Evolutionary conservation across 2,888 invertebrate species (phyloP).

Genomic region (Perdita meconis): DNA sequence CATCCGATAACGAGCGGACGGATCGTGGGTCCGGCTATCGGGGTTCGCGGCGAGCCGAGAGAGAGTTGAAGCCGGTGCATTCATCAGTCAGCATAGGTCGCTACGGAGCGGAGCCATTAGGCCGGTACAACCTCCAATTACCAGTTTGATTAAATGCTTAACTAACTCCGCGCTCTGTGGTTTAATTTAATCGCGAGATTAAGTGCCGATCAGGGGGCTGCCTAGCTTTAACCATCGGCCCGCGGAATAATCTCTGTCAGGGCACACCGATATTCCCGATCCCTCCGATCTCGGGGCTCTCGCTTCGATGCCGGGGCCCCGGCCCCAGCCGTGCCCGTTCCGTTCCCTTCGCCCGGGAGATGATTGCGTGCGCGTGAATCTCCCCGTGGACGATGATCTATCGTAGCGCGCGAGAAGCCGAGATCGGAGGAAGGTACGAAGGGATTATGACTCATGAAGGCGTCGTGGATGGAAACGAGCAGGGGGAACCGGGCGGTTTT

Average conservation of each 20-base stretch:
- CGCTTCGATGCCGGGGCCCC: slow-evolving; percentile 47
- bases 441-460: slow-evolving; percentile 75
- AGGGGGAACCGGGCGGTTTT: slow-evolving; percentile 32
- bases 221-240: slow-evolving; percentile 72
- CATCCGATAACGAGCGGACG: slow-evolving; percentile 65
- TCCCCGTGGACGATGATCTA: slow-evolving; percentile 76
- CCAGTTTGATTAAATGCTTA: slow-evolving; percentile 84
- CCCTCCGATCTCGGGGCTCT: slow-evolving; percentile 24
- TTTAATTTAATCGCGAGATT: slow-evolving; percentile 83
- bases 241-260: slow-evolving; percentile 74
- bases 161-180: slow-evolving; percentile 82
- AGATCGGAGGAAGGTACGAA: slow-evolving; percentile 48
- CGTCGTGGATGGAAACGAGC: slow-evolving; percentile 65
- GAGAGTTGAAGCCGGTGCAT: slow-evolving; percentile 64
- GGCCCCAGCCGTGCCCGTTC: slow-evolving; percentile 36
- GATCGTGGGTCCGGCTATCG: slow-evolving; percentile 67
- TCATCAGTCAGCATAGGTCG: slow-evolving; percentile 76
- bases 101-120: slow-evolving; percentile 79
- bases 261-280: slow-evolving; percentile 70
- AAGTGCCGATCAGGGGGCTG: slow-evolving; percentile 76
- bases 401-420: slow-evolving; percentile 71
- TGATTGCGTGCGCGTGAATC: slow-evolving; percentile 79
- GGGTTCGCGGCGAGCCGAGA: slow-evolving; percentile 51
- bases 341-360: slow-evolving; percentile 59
- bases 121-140: slow-evolving; percentile 82